Conservation (phyloP, 2,888 invertebrate species). For the Pterobdella sp. region DNA sequence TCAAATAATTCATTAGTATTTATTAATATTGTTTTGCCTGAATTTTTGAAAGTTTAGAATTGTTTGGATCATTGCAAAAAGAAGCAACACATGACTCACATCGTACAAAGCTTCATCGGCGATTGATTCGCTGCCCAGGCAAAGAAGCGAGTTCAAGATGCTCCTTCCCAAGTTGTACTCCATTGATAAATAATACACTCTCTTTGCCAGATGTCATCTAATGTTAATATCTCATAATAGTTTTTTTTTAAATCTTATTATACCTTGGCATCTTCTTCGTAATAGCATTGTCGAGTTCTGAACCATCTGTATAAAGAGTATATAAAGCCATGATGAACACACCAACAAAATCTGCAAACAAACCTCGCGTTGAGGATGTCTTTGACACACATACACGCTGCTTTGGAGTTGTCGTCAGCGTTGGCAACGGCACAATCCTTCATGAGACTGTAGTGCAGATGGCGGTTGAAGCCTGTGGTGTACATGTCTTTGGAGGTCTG, state of each 20-base stretch:
- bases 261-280: slow-evolving; percentile 98
- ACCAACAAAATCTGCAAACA: too few relatives aligned
- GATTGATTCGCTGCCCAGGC: slow-evolving; percentile 89
- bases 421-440: slow-evolving; percentile 99
- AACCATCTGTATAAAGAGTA: too few relatives aligned
- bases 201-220: too few relatives aligned
- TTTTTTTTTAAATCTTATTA: too few relatives aligned
- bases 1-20: not conserved
- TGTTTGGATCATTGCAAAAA: not conserved
- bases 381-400: slow-evolving; percentile 90
- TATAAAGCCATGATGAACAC: too few relatives aligned
- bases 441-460: slow-evolving; percentile 94
- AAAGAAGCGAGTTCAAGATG: slow-evolving; percentile 96
- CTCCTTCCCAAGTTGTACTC: slow-evolving; percentile 99
- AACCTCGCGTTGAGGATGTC: slow-evolving; percentile 96
- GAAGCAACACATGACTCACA: slow-evolving; percentile 52
- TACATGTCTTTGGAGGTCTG: slow-evolving; percentile 11
- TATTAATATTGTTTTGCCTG: not conserved
- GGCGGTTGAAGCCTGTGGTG: slow-evolving; percentile 96
- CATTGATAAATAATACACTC: slow-evolving; percentile 94
- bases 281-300: slow-evolving; percentile 89
- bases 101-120: slow-evolving; percentile 98
- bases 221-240: too few relatives aligned
- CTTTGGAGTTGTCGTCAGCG: slow-evolving; percentile 90
- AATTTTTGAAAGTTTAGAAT: not conserved